phyloP scores from a whole-genome alignment of 2,113 vertebrate genomes.

The Raphicerus campestris region DNA sequence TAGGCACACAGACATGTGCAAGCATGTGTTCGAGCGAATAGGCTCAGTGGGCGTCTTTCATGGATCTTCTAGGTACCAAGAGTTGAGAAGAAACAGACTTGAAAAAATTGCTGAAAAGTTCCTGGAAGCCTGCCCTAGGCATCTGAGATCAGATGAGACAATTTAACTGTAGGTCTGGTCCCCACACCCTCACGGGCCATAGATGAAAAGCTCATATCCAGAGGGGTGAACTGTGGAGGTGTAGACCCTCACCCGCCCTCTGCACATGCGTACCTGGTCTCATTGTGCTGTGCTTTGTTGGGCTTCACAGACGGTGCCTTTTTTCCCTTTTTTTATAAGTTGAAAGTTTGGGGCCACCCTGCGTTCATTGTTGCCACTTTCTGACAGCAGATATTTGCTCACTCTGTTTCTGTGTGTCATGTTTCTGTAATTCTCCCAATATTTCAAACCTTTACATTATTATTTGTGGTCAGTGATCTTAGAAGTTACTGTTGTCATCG shows the following conservation, averaged over 20 bases:
- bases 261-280: neutral
- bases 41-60: neutral
- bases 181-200: accelerated
- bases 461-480: neutral
- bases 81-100: neutral
- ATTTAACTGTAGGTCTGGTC: no score
- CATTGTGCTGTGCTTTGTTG: neutral
- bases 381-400: neutral
- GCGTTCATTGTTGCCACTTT: neutral
- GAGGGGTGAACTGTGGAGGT: no score
- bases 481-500: neutral
- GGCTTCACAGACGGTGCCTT: neutral
- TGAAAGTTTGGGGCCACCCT: neutral
- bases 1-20: accelerated
- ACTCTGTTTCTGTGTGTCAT: neutral
- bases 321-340: no score
- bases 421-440: neutral
- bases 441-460: neutral
- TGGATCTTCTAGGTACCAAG: neutral
- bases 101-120: neutral
- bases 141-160: neutral
- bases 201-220: neutral
- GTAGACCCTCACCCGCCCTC: no score
- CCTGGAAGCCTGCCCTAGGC: neutral
- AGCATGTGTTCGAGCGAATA: accelerated